These are phyloP conservation scores for Anolis apletophallus DNA, from an alignment of 2,797 vertebrate species.

Conservation along the genomic window DNA sequence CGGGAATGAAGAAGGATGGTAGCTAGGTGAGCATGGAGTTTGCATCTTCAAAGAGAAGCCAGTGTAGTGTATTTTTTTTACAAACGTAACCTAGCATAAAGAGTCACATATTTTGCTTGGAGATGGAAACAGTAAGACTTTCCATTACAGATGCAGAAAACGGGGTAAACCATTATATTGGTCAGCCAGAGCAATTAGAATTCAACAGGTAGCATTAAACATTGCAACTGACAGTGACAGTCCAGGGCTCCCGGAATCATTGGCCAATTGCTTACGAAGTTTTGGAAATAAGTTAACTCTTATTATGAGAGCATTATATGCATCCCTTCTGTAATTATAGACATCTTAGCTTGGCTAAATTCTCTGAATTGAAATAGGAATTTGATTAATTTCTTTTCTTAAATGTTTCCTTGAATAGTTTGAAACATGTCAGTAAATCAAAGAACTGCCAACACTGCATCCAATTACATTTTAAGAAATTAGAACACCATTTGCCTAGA, in stretches of 20 bases:
- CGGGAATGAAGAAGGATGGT: background rate
- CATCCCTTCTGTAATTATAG: slow-evolving; percentile 17
- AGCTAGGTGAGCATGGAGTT: background rate
- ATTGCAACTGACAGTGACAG: no score
- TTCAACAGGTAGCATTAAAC: background rate
- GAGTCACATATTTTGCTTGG: background rate
- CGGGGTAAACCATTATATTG: background rate
- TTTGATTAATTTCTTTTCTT: slow-evolving; percentile 64
- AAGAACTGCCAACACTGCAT: slow-evolving; percentile 61
- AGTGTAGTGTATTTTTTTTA: background rate
- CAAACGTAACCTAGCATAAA: background rate
- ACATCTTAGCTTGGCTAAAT: slow-evolving; percentile 44
- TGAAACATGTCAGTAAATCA: slow-evolving; percentile 72
- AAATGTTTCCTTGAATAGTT: slow-evolving; percentile 56
- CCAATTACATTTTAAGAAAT: slow-evolving; percentile 72
- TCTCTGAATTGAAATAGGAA: slow-evolving; percentile 55
- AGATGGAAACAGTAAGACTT: background rate
- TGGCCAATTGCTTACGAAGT: background rate
- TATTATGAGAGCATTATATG: background rate
- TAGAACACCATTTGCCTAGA: slow-evolving; percentile 72
- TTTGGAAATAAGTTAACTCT: background rate
- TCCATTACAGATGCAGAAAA: background rate
- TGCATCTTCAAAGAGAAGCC: background rate
- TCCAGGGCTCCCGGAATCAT: no score
- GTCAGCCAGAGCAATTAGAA: background rate